Evolutionary conservation across 2,888 invertebrate genomes (phyloP).

Genomic region (Acrobeloides nanus): DNA sequence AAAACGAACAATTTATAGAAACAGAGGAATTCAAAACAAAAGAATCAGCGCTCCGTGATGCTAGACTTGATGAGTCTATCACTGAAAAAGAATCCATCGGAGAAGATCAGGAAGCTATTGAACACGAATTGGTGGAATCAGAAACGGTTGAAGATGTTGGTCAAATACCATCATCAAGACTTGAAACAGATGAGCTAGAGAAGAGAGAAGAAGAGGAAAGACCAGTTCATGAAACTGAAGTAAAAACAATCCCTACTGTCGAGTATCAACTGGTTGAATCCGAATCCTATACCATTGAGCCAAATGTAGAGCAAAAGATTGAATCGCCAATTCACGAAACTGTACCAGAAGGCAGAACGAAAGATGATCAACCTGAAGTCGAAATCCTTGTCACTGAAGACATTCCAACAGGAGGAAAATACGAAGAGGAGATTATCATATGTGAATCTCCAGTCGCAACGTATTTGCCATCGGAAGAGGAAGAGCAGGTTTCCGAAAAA

Average conservation of each 20-base stretch:
- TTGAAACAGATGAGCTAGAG: background rate
- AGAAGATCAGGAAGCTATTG: background rate
- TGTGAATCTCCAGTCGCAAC: too few relatives aligned
- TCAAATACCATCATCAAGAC: too few relatives aligned
- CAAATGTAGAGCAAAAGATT: background rate
- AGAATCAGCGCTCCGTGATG: too few relatives aligned
- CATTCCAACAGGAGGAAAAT: too few relatives aligned
- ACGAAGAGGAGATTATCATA: too few relatives aligned
- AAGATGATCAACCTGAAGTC: background rate
- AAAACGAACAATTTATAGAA: background rate
- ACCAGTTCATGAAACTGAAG: background rate
- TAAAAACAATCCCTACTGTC: background rate
- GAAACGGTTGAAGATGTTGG: constrained; percentile 1
- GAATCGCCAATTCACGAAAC: background rate
- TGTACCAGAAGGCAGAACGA: background rate
- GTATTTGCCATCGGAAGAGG: too few relatives aligned
- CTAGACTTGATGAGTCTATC: background rate
- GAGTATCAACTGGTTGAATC: background rate
- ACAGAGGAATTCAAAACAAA: background rate
- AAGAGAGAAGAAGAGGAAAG: background rate
- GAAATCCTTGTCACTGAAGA: background rate
- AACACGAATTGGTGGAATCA: background rate
- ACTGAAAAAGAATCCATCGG: background rate
- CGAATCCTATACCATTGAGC: background rate
- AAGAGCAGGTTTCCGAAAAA: background rate